These are phyloP conservation scores for Micrasema minimum DNA, from an alignment of 1,140 invertebrate species.

Conservation along the genomic window DNA sequence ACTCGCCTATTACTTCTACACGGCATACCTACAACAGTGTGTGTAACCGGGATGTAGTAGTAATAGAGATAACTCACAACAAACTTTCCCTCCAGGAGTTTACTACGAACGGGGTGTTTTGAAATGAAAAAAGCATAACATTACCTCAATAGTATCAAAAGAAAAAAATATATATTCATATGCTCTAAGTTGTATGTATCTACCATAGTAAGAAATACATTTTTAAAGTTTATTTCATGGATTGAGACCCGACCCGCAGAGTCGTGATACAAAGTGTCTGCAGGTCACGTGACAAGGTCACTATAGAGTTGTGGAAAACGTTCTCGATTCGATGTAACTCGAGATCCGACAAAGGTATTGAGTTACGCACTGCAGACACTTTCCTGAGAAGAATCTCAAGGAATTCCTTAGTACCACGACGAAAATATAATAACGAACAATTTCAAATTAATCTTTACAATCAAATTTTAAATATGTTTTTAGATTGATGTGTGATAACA, in stretches of 20 bases:
- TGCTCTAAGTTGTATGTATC: too few relatives aligned
- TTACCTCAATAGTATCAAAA: too few relatives aligned
- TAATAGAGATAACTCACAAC: slow-evolving; percentile 30
- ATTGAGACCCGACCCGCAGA: neutral
- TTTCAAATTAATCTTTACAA: too few relatives aligned
- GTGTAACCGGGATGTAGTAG: slow-evolving; percentile 9
- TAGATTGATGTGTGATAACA: too few relatives aligned
- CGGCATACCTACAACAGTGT: neutral
- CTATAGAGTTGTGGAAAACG: slow-evolving; percentile 15
- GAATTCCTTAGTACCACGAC: neutral
- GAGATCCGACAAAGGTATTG: slow-evolving; percentile 41
- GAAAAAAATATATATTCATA: too few relatives aligned
- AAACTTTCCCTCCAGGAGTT: slow-evolving; percentile 7
- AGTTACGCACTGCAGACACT: slow-evolving; percentile 28
- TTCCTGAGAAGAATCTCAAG: slow-evolving; percentile 21
- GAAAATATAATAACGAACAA: too few relatives aligned
- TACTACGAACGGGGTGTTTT: too few relatives aligned
- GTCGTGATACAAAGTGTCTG: slow-evolving; percentile 3
- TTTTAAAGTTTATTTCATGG: neutral
- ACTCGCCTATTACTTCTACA: slow-evolving; percentile 36
- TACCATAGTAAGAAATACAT: too few relatives aligned
- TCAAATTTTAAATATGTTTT: too few relatives aligned
- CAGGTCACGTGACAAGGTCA: slow-evolving; percentile 42
- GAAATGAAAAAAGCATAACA: too few relatives aligned
- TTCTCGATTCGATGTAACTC: slow-evolving; percentile 35